Base-by-base conservation (phyloP, 2,797 vertebrate species). In the Pelobates cultripes region DNA sequence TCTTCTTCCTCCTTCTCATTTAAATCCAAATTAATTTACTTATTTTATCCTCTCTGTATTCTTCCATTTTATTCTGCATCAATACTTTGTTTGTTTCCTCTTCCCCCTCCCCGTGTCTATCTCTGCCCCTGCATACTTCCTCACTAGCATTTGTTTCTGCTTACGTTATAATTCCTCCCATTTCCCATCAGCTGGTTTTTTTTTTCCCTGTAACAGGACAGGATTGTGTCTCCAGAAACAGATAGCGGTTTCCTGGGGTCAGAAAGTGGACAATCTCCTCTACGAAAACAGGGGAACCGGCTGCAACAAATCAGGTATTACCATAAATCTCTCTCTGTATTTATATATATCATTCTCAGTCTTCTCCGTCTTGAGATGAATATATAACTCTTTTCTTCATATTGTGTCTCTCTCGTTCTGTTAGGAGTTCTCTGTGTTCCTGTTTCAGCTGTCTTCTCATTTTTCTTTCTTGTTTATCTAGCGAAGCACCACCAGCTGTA, bases 181-280 rank as follows among this genome's bases (percentile, higher is more conserved):
- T 2, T 45, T 70, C 68, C 28, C 14, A 70, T 7, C 28, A 28
- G 5, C 7, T 2, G 10, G 10, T 47, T 41, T 17, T 28, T 43
- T 77, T 9, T 44, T 8, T 70, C n/a, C 15, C 7, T 28, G 42
- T 43, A 13, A 73, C 90, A 98, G 97, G 96, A 96, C 78, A 94
- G 97, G 57, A 92, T 97, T 9, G 85, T 94, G 43, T 98, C 96
- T 6, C 97, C 97, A 0, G 98, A 97, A 90, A 97, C 95, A 0
- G 98, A 99, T 91, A 99, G 98, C 0, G 98, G 98, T 60, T 99
- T 99, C 55, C 83, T 98, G 79, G 96, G 97, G 63, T 99, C 97
- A 0, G 97, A 98, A 88, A 92, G 93, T 88, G 95, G 96, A 86
- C 90, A 92, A 60, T 96, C 94, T 0, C 94, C 92, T 7, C 88